phyloP scores from a whole-genome alignment of 2,888 invertebrate species.

The Epinotia bilunana region DNA sequence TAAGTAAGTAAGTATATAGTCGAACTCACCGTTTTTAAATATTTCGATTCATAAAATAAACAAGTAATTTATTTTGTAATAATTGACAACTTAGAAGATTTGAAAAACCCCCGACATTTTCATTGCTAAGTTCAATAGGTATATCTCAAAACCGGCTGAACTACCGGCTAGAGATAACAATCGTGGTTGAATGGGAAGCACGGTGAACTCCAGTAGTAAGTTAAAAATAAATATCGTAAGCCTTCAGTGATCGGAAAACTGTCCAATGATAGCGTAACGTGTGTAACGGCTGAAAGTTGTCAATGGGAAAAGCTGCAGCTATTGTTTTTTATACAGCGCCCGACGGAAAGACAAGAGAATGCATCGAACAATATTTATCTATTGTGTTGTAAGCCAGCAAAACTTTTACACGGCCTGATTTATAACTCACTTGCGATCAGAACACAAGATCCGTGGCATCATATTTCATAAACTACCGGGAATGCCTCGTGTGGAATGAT shows the following conservation, averaged over 20 bases:
- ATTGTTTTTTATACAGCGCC: conserved; percentile 24
- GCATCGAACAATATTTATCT: conserved; percentile 23
- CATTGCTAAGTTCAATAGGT: no score
- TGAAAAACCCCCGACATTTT: no score
- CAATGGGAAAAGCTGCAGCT: conserved; percentile 18
- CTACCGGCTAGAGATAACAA: no score
- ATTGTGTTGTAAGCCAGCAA: conserved; percentile 26
- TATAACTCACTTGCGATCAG: not conserved
- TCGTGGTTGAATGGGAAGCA: no score
- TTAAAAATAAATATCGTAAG: not conserved
- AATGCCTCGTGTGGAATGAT: not conserved
- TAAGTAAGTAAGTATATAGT: no score
- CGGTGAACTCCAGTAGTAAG: not conserved
- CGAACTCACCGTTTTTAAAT: not conserved
- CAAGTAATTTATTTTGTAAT: no score
- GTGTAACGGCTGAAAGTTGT: conserved; percentile 29
- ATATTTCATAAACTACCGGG: not conserved
- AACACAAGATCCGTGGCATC: not conserved
- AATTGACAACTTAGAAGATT: no score
- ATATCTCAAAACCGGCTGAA: no score
- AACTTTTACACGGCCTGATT: conserved; percentile 21
- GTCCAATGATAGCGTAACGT: not conserved
- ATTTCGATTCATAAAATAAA: no score
- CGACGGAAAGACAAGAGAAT: conserved; percentile 36
- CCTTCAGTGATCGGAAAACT: conserved; percentile 8